A percentile compares a stretch with the other conserved stretches of the same genome.
These are phyloP conservation scores for Melitaea athalia DNA, from an alignment of 2,888 invertebrate genomes.

Conservation along the genomic window DNA sequence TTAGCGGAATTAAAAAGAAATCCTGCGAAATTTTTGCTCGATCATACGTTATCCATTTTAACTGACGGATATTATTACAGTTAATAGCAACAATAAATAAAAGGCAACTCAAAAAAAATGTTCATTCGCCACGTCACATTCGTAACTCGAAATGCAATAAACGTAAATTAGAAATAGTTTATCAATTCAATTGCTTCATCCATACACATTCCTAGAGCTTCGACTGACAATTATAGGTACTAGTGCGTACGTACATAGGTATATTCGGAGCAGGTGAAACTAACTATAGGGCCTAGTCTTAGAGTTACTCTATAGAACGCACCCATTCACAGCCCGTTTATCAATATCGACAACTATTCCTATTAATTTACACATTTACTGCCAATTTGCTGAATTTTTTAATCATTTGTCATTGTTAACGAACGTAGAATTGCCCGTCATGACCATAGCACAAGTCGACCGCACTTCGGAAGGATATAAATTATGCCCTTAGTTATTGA, in stretches of 20 bases:
- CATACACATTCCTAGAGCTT: constrained; percentile 32
- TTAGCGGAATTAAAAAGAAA: constrained; percentile 30
- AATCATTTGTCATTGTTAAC: constrained; percentile 72
- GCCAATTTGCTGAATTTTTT: constrained; percentile 66
- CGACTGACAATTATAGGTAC: background rate
- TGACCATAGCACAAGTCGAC: constrained; percentile 47
- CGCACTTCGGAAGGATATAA: constrained; percentile 45
- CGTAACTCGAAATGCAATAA: constrained; percentile 7
- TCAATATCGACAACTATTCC: constrained; percentile 64
- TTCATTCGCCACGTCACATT: constrained; percentile 1
- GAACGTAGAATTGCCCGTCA: constrained; percentile 46
- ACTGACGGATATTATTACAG: constrained; percentile 12
- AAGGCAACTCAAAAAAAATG: constrained; percentile 4
- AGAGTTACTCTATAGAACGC: constrained; percentile 51
- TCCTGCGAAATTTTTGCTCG: constrained; percentile 7
- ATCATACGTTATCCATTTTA: background rate
- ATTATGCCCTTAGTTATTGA: constrained; percentile 46
- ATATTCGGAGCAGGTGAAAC: constrained; percentile 56
- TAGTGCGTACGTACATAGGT: background rate
- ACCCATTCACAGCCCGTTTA: constrained; percentile 55
- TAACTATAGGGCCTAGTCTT: constrained; percentile 44
- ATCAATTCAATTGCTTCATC: constrained; percentile 39
- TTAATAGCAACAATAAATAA: constrained; percentile 9
- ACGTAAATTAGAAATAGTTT: constrained; percentile 17
- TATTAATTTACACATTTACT: constrained; percentile 67